A percentile compares a stretch with the other conserved stretches of the same genome.
phyloP scores from a whole-genome alignment of 2,113 vertebrate genomes.

The Cynoglossus semilaevis region DNA sequence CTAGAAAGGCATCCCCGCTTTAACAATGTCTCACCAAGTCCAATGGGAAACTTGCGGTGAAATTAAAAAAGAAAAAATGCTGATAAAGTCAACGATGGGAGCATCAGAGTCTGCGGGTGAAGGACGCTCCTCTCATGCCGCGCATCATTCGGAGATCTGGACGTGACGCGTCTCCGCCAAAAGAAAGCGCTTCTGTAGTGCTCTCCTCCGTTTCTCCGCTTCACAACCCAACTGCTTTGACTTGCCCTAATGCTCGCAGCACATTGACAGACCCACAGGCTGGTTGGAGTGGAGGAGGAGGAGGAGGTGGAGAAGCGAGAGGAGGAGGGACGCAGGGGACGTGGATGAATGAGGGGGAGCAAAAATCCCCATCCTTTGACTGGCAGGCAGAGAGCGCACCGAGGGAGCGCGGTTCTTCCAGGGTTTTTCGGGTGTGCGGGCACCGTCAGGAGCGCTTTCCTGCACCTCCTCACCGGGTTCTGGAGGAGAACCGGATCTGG shows the following conservation, averaged over 20 bases:
- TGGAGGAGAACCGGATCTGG: slow-evolving; percentile 44
- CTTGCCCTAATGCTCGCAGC: slow-evolving; percentile 70
- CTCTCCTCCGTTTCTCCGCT: slow-evolving; percentile 55
- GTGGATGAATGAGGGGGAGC: slow-evolving; percentile 35
- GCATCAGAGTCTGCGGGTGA: slow-evolving; percentile 27
- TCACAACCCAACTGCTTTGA: slow-evolving; percentile 68
- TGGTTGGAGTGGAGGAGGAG: slow-evolving; percentile 61
- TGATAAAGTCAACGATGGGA: background rate
- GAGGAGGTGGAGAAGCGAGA: slow-evolving; percentile 51
- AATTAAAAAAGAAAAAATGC: slow-evolving; percentile 14
- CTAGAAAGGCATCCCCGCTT: slow-evolving; percentile 36
- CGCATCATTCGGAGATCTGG: slow-evolving; percentile 51
- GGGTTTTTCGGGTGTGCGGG: slow-evolving; percentile 20
- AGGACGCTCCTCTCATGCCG: slow-evolving; percentile 7
- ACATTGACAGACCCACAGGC: slow-evolving; percentile 73
- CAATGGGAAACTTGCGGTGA: slow-evolving; percentile 45
- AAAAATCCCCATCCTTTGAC: slow-evolving; percentile 73
- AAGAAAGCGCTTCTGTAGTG: slow-evolving; percentile 43
- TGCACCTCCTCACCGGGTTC: slow-evolving; percentile 55
- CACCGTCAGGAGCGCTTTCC: slow-evolving; percentile 56
- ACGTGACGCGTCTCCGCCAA: slow-evolving; percentile 36
- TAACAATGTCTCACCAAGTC: slow-evolving; percentile 18
- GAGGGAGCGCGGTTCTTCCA: slow-evolving; percentile 63
- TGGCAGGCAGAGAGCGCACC: slow-evolving; percentile 68
- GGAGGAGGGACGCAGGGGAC: slow-evolving; percentile 41